These are phyloP conservation scores for Anguilla megastoma DNA, from an alignment of 2,797 vertebrate genomes.

Conservation along the genomic window DNA sequence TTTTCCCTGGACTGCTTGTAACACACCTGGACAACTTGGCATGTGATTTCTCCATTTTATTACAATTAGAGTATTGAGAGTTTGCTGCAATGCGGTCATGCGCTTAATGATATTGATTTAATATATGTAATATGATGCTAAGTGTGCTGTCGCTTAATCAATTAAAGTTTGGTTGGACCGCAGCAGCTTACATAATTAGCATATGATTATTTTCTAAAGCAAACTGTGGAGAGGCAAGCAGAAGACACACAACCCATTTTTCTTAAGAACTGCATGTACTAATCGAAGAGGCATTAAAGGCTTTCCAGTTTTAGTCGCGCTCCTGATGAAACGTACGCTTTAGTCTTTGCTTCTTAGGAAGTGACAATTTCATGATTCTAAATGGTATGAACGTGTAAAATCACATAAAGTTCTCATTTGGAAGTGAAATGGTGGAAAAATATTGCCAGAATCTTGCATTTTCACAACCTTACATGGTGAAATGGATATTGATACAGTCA, in stretches of 20 bases:
- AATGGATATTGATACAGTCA: not conserved
- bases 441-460: not conserved
- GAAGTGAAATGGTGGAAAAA: not conserved
- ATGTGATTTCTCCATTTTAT: not conserved
- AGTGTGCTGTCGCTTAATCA: constrained; percentile 7
- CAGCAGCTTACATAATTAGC: constrained; percentile 10
- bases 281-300: not conserved
- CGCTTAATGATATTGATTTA: constrained; percentile 7
- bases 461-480: not conserved
- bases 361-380: not conserved
- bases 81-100: not conserved
- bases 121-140: constrained; percentile 14
- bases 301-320: not conserved
- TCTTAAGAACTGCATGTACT: not conserved
- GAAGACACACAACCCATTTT: not conserved
- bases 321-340: not conserved
- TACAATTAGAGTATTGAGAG: not conserved
- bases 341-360: too few relatives aligned
- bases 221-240: not conserved
- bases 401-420: not conserved
- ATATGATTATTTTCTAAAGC: constrained; percentile 5
- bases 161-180: not conserved
- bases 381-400: not conserved
- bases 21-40: not conserved
- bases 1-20: not conserved